Conservation (phyloP, 2,888 invertebrate species). For the Cryptus viduatorius region DNA sequence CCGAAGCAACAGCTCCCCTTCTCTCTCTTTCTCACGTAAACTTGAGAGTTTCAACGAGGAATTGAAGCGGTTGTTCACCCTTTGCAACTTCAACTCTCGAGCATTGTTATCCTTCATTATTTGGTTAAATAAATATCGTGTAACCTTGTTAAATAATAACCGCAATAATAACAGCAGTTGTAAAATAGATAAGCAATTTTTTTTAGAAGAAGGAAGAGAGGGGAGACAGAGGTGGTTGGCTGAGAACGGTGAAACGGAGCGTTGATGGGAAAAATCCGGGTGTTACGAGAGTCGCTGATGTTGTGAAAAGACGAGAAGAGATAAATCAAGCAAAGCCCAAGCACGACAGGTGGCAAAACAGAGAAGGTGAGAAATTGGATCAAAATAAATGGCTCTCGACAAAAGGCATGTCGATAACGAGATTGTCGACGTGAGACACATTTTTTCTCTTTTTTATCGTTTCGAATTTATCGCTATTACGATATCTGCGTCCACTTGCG, state of each 20-base stretch:
- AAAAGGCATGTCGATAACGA: too few species aligned
- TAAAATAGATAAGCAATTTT: too few species aligned
- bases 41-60: conserved; percentile 14
- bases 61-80: conserved; percentile 2
- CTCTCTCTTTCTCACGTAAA: not conserved
- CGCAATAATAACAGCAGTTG: not conserved
- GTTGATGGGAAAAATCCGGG: not conserved
- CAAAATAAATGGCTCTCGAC: too few species aligned
- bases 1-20: not conserved
- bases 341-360: not conserved
- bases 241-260: not conserved
- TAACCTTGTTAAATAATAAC: conserved; percentile 63
- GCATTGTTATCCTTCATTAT: conserved; percentile 18
- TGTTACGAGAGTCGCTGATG: conserved; percentile 48
- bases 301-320: not conserved
- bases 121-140: conserved; percentile 65
- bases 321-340: not conserved
- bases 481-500: too few species aligned
- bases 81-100: conserved; percentile 3
- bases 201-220: not conserved
- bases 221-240: not conserved
- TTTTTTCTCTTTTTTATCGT: too few species aligned
- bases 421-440: too few species aligned
- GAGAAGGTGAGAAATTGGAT: conserved; percentile 1
- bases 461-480: too few species aligned